Base-by-base conservation (phyloP, 2,113 vertebrate species). In the Dolichallabes microphthalmus region DNA sequence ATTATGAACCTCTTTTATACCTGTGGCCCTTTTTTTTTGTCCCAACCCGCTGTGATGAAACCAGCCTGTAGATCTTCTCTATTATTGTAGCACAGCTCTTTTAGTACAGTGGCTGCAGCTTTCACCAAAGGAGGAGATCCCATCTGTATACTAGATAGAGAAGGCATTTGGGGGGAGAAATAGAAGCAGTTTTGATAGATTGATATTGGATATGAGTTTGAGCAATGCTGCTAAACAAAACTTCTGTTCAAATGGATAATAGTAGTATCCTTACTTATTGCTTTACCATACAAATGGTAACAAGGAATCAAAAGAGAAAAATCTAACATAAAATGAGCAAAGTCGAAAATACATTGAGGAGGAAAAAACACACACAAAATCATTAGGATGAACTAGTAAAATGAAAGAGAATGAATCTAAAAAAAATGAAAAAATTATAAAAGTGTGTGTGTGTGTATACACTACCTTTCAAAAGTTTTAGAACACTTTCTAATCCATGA, bases 41-140 rank as follows among this genome's bases (percentile, higher is more conserved):
- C 94, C 94, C 94, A 95, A 57, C 94, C 94, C 0, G 94, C 94
- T 30, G 92, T 94, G 13, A 95, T 78, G 90, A 95, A 94, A 17
- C 94, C 94, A 1, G 94, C 94, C 86, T 92, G 89, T 10, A 95
- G 90, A 82, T 95, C 94, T 0, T 95, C 94, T 1, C 63, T 93
- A 86, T 94, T 91, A 19, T 87, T 87, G 86, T 94, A 95, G 82
- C 94, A 94, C 39, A 95, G 89, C 0, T 94, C 92, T 82, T 82
- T 93, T 73, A 95, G 57, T 15, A 95, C 86, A 0, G 94, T 91
- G 0, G 94, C 94, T 71, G 94, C 94, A 15, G 94, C 90, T 0
- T 92, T 91, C 32, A 95, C 94, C 84, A 63, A 91, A 0, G 94
- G 94, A 68, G 92, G 91, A 0, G 80, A 83, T 73, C 92, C 94